Base-by-base conservation (phyloP, 2,888 invertebrate species). In the Rosalia funebris region DNA sequence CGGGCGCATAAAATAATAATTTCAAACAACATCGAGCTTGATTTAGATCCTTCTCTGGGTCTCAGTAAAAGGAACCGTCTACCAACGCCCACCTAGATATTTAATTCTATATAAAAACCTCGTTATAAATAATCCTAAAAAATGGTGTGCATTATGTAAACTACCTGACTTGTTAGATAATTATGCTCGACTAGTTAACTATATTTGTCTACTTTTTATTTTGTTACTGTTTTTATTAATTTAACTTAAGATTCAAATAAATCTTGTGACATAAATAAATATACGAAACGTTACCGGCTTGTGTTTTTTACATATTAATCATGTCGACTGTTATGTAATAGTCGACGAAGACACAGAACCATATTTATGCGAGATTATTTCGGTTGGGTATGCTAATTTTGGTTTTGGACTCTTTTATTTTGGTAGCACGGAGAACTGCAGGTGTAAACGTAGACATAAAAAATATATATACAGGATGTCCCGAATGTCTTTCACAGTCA, bases 91-190 rank as follows among this genome's bases (percentile, higher is more conserved):
- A 48, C 48, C 9, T 36, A 1, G 12, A 12, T 37, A 37, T 17
- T 14, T 10, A 36, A 17, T 34, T 37, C 20, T 36, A 10, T 36
- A 14, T 48, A 36, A 48, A 37, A 48, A 5, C 11, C 3, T 37
- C 37, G 11, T 37, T 48, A 20, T 37, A 48, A 48, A 48, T 48
- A 16, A 48, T 31, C 19, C 11, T 37, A n/a, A 37, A 11, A 15
- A 36, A 9, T 19, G 17, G 36, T 19, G 34, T 48, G 34, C 20
- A n/a, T 47, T 48, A 48, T 48, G 36, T 7, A 36, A 48, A 48
- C 1, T 1, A 11, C 34, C 14, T 36, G 36, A 48, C 1, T 1
- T 4, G 47, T 25, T 36, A 19, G 0, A 34, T 47, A 17, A 47
- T 34, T 36, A 44, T 42, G n/a, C n/a, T n/a, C n/a, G n/a, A n/a